phyloP scores from a whole-genome alignment of 2,113 vertebrate species.

The Bos indicus region DNA sequence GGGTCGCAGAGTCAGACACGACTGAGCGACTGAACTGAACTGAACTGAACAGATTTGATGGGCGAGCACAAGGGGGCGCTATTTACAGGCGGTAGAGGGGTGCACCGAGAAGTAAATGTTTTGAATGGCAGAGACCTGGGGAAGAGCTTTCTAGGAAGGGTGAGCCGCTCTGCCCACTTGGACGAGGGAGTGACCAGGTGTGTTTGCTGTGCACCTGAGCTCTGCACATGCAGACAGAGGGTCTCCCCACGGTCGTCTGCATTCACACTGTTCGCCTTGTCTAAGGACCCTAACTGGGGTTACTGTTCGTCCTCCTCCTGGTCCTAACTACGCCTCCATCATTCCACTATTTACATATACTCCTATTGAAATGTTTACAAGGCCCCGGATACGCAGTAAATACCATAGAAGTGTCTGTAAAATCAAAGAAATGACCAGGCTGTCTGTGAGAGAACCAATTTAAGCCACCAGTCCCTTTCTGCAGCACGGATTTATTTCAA shows the following conservation, averaged over 20 bases:
- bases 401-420: not conserved
- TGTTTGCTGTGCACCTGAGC: not conserved
- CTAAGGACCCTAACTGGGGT: not conserved
- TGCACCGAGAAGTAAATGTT: not conserved
- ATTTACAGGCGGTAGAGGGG: not conserved
- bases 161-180: not conserved
- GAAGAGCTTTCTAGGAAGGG: not conserved
- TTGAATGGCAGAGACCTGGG: not conserved
- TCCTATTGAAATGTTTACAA: not conserved
- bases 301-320: not conserved
- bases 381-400: not conserved
- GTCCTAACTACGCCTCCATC: rapidly evolving
- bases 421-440: not conserved
- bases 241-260: not conserved
- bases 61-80: not conserved
- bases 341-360: not conserved
- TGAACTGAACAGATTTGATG: not conserved
- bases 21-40: no score
- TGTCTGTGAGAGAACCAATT: not conserved
- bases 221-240: not conserved
- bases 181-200: not conserved
- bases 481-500: not conserved
- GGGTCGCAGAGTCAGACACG: no score
- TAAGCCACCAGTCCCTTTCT: not conserved
- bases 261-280: no score